Base-by-base conservation (phyloP, 2,113 vertebrate genomes). In the Macquaria ambigua region DNA sequence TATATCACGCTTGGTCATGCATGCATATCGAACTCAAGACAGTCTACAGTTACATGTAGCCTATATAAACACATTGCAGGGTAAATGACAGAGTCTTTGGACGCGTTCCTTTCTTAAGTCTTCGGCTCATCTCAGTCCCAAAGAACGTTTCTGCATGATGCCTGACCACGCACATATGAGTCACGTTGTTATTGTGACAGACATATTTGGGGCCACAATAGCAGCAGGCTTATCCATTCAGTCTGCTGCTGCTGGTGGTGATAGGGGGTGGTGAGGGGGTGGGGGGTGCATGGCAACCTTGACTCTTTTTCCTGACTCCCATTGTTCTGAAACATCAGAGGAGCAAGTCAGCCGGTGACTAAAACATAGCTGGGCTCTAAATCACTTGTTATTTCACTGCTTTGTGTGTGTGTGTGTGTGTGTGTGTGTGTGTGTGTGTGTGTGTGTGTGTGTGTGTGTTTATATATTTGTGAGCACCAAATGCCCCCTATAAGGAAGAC, bases 281-380 rank as follows among this genome's bases (percentile, higher is more conserved):
- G 3, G 16, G 56, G 69, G 59, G 39, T 39, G 39, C 53, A 76
- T 59, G 78, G 70, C 79, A 90, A 79, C 93, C 92, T 93, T 93
- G 92, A 93, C 88, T 90, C 78, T 66, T 90, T 89, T 93, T 94
- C 90, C 90, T 89, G 86, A 75, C 75, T 87, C 55, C 86, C 84
- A 94, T 94, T 94, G 93, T 93, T 93, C 84, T 75, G 64, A 85
- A 91, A 94, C 89, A 90, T 92, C 91, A 91, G 84, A 92, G 81
- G 64, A 80, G 41, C 71, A 75, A 81, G 52, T 77, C 77, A 74
- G 31, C 55, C 62, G 39, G 63, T 84, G 87, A 90, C 89, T 82
- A 86, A 87, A 85, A 59, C 83, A 79, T 78, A 80, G 73, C 74
- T 69, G 50, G 53, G 37, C 56, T 46, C 50, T 69, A 76, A 91